phyloP scores from a whole-genome alignment of 2,888 invertebrate species.

The Chaetoderma sp. region DNA sequence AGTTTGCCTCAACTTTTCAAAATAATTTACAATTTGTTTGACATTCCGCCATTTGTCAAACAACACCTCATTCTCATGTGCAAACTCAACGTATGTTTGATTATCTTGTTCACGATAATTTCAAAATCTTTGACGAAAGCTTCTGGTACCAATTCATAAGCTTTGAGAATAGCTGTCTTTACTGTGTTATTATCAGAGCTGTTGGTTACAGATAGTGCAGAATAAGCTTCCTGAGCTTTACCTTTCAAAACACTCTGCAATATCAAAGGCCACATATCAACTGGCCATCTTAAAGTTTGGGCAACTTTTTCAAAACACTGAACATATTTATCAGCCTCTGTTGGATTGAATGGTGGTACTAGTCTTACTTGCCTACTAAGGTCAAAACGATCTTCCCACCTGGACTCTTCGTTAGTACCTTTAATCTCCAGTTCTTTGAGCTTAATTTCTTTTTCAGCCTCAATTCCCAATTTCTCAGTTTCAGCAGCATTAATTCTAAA shows the following conservation, averaged over 20 bases:
- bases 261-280: conserved; percentile 20
- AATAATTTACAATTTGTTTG: not conserved
- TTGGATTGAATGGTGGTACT: conserved; percentile 23
- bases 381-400: too few species aligned
- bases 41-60: not conserved
- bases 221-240: conserved; percentile 24
- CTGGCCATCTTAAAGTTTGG: conserved; percentile 25
- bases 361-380: not conserved
- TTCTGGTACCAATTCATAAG: conserved; percentile 35
- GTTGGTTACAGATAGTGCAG: conserved; percentile 12
- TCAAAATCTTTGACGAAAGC: conserved; percentile 37
- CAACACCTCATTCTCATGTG: conserved; percentile 31
- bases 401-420: too few species aligned
- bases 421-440: too few species aligned
- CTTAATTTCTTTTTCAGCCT: too few species aligned
- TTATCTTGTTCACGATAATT: conserved; percentile 13
- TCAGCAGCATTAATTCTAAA: too few species aligned
- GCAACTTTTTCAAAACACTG: conserved; percentile 30
- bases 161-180: conserved; percentile 29
- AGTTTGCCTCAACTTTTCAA: conserved; percentile 6
- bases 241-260: conserved; percentile 34
- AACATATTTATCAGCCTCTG: conserved; percentile 28
- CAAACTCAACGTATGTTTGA: conserved; percentile 34
- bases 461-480: too few species aligned
- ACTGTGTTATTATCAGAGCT: conserved; percentile 27